Percentiles rank a stretch among this genome's conserved stretches.
Conservation (phyloP, 2,797 vertebrate genomes). For the Eulemur mongoz region DNA sequence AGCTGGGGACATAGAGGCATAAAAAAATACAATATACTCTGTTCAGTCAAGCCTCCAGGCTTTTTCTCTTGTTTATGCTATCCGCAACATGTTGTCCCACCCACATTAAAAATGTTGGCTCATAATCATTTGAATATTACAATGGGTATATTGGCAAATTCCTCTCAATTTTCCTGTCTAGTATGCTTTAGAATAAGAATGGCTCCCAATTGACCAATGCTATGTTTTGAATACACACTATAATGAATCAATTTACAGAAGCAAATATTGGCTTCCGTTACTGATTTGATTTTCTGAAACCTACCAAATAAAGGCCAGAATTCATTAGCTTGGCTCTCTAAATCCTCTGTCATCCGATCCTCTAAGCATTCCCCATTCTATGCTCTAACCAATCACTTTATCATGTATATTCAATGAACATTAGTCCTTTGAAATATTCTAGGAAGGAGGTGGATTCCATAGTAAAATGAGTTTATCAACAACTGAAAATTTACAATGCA, state of each 20-base stretch:
- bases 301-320: constrained; percentile 28
- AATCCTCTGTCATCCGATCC: background rate
- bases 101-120: constrained; percentile 38
- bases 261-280: constrained; percentile 40
- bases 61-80: constrained; percentile 3
- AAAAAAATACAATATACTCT: background rate
- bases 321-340: constrained; percentile 24
- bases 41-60: background rate
- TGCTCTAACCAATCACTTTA: background rate
- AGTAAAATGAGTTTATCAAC: constrained; percentile 37
- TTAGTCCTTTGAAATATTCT: constrained; percentile 21
- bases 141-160: constrained; percentile 28
- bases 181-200: constrained; percentile 52
- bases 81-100: background rate
- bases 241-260: constrained; percentile 66
- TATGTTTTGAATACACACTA: constrained; percentile 46
- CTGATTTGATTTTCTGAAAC: constrained; percentile 62
- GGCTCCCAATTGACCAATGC: constrained; percentile 45
- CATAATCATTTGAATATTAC: constrained; percentile 38
- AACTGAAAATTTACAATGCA: background rate
- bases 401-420: constrained; percentile 33
- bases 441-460: background rate
- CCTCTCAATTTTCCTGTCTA: constrained; percentile 50
- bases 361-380: background rate
- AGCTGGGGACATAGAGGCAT: background rate